A percentile compares a stretch with the other conserved stretches of the same genome.
Evolutionary conservation across 2,797 vertebrate species (phyloP).

Genomic region (Rhynchotus rufescens): DNA sequence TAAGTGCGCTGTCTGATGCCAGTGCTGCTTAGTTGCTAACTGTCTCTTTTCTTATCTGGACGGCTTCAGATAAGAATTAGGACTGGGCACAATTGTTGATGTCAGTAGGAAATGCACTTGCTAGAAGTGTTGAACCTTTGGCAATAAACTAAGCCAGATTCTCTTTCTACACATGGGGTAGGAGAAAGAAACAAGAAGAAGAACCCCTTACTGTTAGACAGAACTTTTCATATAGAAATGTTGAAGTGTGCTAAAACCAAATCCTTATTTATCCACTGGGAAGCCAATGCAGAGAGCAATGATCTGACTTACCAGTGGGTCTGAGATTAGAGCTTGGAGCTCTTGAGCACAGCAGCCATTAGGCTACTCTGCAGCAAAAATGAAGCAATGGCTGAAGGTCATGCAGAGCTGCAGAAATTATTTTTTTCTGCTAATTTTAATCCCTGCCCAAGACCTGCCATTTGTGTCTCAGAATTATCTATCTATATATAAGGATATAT

Average conservation of each 20-base stretch:
- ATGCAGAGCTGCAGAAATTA: not conserved
- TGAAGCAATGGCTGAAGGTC: not conserved
- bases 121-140: not conserved
- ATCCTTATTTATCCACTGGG: not conserved
- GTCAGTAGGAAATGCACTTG: not conserved
- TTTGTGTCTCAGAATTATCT: not conserved
- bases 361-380: not conserved
- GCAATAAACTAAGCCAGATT: not conserved
- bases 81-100: not conserved
- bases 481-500: no score
- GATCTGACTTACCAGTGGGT: not conserved
- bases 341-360: not conserved
- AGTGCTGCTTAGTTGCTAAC: not conserved
- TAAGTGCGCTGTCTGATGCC: not conserved
- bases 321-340: not conserved
- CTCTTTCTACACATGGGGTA: not conserved
- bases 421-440: not conserved
- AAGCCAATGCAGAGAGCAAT: not conserved
- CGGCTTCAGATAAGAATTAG: not conserved
- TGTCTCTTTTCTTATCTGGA: not conserved
- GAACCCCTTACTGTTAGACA: not conserved
- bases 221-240: not conserved
- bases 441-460: not conserved
- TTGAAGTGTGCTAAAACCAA: not conserved
- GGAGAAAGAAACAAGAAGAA: not conserved